Evolutionary conservation across 2,888 invertebrate species (phyloP).

Genomic region (Villa cingulata): DNA sequence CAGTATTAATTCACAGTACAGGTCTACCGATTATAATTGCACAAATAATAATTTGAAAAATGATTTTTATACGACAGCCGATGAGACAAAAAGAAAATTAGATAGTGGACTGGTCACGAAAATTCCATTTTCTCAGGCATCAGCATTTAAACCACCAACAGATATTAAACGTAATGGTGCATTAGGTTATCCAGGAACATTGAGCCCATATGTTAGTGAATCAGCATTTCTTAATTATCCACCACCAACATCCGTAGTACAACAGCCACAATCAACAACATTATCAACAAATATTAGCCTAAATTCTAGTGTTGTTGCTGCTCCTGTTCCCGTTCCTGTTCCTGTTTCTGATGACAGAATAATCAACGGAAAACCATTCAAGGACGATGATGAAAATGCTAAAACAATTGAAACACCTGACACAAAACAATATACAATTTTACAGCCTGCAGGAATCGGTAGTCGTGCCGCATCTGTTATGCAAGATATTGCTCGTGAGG

Average conservation of each 20-base stretch:
- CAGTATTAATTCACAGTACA: constrained; percentile 27
- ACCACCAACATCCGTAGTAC: constrained; percentile 13
- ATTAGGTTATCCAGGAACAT: constrained; percentile 35
- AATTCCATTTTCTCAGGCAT: constrained; percentile 57
- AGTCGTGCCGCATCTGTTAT: constrained; percentile 70
- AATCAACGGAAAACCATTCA: constrained; percentile 16
- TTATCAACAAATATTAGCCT: not conserved
- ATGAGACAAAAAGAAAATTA: constrained; percentile 14
- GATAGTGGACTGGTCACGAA: constrained; percentile 23
- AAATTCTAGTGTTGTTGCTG: not conserved
- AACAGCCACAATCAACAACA: not conserved
- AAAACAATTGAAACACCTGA: constrained; percentile 30
- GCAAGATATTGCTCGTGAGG: constrained; percentile 60
- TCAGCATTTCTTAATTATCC: constrained; percentile 64
- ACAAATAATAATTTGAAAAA: constrained; percentile 13
- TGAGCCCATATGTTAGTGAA: constrained; percentile 51
- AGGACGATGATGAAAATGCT: constrained; percentile 15
- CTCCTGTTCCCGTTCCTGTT: not conserved
- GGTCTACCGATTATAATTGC: constrained; percentile 9
- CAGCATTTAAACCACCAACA: constrained; percentile 66
- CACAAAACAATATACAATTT: constrained; percentile 73
- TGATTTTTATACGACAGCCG: constrained; percentile 13
- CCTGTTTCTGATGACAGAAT: constrained; percentile 6
- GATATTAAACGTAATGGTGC: constrained; percentile 46
- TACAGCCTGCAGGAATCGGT: constrained; percentile 69